Evolutionary conservation across 2,888 invertebrate genomes (phyloP).

Genomic region (Pyrocoelia pectoralis): DNA sequence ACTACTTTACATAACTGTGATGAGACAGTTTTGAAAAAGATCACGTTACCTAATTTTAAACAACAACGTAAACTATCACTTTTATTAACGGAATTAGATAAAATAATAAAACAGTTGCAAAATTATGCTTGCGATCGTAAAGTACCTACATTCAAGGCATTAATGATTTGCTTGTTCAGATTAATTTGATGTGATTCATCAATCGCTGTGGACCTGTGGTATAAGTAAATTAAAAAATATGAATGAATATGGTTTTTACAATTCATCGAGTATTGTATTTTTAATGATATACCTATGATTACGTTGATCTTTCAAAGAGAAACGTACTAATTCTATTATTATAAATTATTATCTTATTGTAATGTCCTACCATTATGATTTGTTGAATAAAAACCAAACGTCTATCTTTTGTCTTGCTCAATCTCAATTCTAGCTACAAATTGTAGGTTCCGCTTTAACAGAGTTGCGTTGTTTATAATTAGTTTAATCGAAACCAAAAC

Average conservation of each 20-base stretch:
- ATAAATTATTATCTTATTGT: not conserved
- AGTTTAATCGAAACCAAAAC: slow-evolving; percentile 11
- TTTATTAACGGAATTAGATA: too few relatives aligned
- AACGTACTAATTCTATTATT: not conserved
- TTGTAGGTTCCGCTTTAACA: slow-evolving; percentile 9
- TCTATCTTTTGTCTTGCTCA: not conserved
- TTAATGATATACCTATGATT: not conserved
- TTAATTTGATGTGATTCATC: too few relatives aligned
- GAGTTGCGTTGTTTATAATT: slow-evolving; percentile 7
- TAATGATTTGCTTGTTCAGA: too few relatives aligned
- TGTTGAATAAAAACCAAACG: not conserved
- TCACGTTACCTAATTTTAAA: too few relatives aligned
- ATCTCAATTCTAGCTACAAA: not conserved
- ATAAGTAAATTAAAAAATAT: not conserved
- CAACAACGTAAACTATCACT: too few relatives aligned
- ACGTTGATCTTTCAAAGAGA: not conserved
- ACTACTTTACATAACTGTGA: too few relatives aligned
- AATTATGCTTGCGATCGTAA: too few relatives aligned
- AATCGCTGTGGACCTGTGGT: not conserved
- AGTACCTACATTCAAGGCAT: too few relatives aligned
- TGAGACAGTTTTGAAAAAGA: too few relatives aligned
- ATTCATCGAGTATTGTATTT: slow-evolving; percentile 5
- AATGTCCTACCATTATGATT: not conserved
- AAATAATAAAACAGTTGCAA: too few relatives aligned
- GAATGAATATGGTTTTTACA: slow-evolving; percentile 7